Evolutionary conservation across 2,888 invertebrate species (phyloP), one percentile per base, ranked within the genome.

Genomic region (Allacma fusca): DNA sequence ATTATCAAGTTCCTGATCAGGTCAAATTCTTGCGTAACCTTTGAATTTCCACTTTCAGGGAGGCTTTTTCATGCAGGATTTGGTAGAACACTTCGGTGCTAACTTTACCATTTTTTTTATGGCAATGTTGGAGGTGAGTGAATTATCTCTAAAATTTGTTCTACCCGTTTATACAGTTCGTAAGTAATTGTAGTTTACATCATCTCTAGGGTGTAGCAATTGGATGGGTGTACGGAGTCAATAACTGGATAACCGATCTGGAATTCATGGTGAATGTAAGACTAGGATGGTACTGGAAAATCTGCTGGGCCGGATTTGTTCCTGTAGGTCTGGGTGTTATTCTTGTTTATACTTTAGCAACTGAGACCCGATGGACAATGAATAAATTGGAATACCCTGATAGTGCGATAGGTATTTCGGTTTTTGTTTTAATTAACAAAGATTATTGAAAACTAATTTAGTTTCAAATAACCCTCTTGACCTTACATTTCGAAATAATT

Each of bases 211-310:
- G 19, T 19, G 2, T 67, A 29, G 24, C 43, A 21, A 67, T 75
- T 24, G 65, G 43, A 29, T 78, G 78, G 78, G 21, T 76, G n/a
- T 78, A 82, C 26, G 82, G 82, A 5, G 68, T 81, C 23, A 75
- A 79, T 40, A 91, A 91, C 76, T 88, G 92, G 78, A 90, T 91
- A 83, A 87, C 89, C 72, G 95, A 95, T 85, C 88, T 93, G 34
- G 93, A 94, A 86, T 95, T 91, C 85, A 95, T 95, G 94, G 87
- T 93, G 83, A 91, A 91, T 24, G 88, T 88, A 43, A 90, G 90
- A 86, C 90, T 91, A 0, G 89, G 91, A 86, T 84, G 90, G 59
- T 95, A 94, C 86, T 95, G 94, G 94, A 89, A 93, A 79, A 82
- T 92, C 59, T 94, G 93, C 82, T 95, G 95, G 95, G 90, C 90